These are phyloP conservation scores for Caenorhabditis afra DNA, from an alignment of 2,888 invertebrate species.

Conservation along the genomic window DNA sequence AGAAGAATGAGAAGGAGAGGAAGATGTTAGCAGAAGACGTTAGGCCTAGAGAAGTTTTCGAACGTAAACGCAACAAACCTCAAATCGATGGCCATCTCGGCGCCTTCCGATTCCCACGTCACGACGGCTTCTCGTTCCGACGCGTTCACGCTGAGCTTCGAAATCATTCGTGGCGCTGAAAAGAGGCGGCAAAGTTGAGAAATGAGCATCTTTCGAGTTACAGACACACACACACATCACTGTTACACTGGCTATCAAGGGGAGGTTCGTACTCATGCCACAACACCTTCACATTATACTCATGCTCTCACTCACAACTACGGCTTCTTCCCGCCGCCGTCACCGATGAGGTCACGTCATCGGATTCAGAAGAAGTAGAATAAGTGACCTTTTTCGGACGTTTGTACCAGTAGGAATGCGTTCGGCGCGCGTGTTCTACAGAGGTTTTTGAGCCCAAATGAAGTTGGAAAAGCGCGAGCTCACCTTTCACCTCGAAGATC, in stretches of 20 bases:
- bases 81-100: constrained; percentile 70
- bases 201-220: no score
- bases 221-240: no score
- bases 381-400: constrained; percentile 58
- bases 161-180: constrained; percentile 77
- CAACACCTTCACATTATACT: constrained; percentile 11
- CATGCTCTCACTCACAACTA: constrained; percentile 20
- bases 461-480: constrained; percentile 8
- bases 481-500: constrained; percentile 78
- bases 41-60: neutral
- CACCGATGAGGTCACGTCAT: constrained; percentile 1
- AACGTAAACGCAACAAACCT: constrained; percentile 55
- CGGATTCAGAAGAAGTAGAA: constrained; percentile 9
- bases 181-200: neutral
- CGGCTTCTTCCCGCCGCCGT: no score
- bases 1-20: no score
- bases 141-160: constrained; percentile 73
- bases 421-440: constrained; percentile 54
- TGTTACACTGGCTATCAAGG: no score
- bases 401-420: constrained; percentile 61
- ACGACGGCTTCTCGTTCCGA: constrained; percentile 72
- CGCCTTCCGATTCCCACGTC: constrained; percentile 73
- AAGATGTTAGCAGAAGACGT: no score
- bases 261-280: constrained; percentile 22
- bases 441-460: neutral